These are phyloP conservation scores for Tarsius wallacei DNA, from an alignment of 2,797 vertebrate species.

Conservation along the genomic window DNA sequence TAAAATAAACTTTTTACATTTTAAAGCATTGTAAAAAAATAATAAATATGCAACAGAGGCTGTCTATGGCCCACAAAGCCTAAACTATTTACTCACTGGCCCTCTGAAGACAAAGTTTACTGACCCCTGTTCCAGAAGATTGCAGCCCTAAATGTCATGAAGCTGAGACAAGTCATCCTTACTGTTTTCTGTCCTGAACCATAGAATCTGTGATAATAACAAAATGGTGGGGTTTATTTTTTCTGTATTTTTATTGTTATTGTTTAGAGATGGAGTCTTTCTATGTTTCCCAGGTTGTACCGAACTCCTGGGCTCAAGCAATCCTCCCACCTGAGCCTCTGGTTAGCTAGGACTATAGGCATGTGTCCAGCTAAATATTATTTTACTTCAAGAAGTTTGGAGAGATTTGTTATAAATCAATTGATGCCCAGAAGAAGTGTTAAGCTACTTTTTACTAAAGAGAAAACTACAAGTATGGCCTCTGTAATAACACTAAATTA, in stretches of 20 bases:
- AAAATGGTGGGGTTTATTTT: not conserved
- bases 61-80: not conserved
- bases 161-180: not conserved
- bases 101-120: not conserved
- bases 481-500: not conserved
- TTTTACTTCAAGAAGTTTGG: not conserved
- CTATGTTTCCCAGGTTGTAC: not conserved
- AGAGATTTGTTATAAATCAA: not conserved
- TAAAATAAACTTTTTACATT: conserved; percentile 35
- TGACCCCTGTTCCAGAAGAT: not conserved
- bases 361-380: not conserved
- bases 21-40: conserved; percentile 21
- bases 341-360: not conserved
- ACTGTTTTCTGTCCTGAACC: not conserved
- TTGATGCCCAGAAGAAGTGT: not conserved
- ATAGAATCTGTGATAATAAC: not conserved
- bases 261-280: not conserved
- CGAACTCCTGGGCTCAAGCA: not conserved
- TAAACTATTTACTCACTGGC: not conserved
- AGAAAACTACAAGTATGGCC: not conserved
- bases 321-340: not conserved
- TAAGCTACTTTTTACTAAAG: not conserved
- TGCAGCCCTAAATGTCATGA: not conserved
- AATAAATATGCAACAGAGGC: not conserved
- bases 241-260: not conserved